phyloP scores from a whole-genome alignment of 1,140 invertebrate genomes.

The Zophobas atratus region DNA sequence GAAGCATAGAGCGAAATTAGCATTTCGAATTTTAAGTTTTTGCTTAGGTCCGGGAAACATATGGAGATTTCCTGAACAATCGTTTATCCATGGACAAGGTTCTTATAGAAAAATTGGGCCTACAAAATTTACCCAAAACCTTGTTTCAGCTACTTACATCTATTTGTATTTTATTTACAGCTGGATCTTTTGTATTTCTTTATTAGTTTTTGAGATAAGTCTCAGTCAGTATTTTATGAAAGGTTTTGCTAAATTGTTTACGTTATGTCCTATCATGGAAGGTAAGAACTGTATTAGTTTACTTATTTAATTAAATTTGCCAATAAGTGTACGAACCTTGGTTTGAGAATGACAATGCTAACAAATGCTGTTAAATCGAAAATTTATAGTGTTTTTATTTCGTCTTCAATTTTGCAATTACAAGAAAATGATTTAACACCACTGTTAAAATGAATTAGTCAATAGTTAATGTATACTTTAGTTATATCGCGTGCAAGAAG shows the following conservation, averaged over 20 bases:
- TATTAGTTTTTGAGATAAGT: constrained; percentile 48
- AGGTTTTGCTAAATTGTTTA: constrained; percentile 39
- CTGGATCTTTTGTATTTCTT: constrained; percentile 23
- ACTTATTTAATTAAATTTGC: too few relatives aligned
- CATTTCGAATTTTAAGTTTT: constrained; percentile 41
- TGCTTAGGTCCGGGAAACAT: constrained; percentile 44
- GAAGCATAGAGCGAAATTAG: constrained; percentile 42
- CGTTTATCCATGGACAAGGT: constrained; percentile 43
- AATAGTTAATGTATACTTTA: too few relatives aligned
- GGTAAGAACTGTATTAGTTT: constrained; percentile 10
- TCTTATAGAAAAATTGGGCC: background rate
- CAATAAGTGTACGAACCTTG: too few relatives aligned
- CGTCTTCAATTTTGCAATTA: too few relatives aligned
- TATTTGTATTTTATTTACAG: constrained; percentile 42
- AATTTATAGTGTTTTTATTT: too few relatives aligned
- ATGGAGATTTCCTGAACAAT: constrained; percentile 45
- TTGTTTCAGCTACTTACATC: constrained; percentile 44
- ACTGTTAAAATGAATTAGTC: too few relatives aligned
- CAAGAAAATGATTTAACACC: too few relatives aligned
- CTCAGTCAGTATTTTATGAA: constrained; percentile 43
- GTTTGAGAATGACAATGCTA: too few relatives aligned
- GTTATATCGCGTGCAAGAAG: too few relatives aligned
- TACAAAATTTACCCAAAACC: background rate
- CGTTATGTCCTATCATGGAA: constrained; percentile 48
- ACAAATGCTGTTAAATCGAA: too few relatives aligned